These are phyloP conservation scores for Rattus rattus DNA, from an alignment of 2,113 vertebrate genomes.

Conservation along the genomic window DNA sequence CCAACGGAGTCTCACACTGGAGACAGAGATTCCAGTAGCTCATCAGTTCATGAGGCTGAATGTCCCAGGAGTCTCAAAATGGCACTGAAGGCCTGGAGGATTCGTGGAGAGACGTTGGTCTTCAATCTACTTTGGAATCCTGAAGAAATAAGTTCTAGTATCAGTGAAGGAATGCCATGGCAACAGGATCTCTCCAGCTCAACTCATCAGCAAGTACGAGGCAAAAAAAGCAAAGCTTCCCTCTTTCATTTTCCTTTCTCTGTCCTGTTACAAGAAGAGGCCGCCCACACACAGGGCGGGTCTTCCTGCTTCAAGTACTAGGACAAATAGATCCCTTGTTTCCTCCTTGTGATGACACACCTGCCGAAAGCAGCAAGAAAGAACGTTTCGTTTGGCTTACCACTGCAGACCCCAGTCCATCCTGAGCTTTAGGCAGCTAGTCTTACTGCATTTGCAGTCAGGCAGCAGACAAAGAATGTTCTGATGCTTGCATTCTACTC, in stretches of 20 bases:
- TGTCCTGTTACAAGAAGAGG: background rate
- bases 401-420: too few relatives aligned
- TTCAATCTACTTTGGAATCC: background rate
- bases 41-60: background rate
- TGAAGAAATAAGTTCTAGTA: background rate
- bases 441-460: background rate
- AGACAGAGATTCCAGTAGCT: background rate
- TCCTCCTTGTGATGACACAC: background rate
- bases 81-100: background rate
- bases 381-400: too few relatives aligned
- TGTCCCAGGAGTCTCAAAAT: background rate
- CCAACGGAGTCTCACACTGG: background rate
- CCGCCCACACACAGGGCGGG: background rate
- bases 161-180: background rate
- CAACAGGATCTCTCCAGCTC: background rate
- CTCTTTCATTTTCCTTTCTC: background rate
- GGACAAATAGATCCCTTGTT: background rate
- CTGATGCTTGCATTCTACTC: too few relatives aligned
- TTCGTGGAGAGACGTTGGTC: background rate
- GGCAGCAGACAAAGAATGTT: background rate
- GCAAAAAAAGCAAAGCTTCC: background rate
- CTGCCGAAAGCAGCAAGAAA: background rate
- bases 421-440: background rate
- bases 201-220: background rate
- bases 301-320: background rate